These are phyloP conservation scores for Parthenolecanium corni DNA, from an alignment of 2,888 invertebrate genomes.

Conservation along the genomic window DNA sequence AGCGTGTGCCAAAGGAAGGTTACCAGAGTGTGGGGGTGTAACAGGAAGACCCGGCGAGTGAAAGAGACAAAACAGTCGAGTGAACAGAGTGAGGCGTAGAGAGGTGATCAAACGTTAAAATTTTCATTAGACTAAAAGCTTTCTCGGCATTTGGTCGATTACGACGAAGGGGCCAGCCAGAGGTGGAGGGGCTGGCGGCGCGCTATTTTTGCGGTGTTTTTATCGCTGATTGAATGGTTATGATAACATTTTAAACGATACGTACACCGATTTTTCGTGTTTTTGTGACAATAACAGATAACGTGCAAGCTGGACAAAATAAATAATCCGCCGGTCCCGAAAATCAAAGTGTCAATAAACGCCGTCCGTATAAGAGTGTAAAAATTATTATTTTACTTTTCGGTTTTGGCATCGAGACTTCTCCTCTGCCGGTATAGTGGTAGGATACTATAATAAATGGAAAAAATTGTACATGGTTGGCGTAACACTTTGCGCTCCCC, in stretches of 20 bases:
- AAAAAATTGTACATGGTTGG: too few species aligned
- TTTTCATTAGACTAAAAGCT: slow-evolving; percentile 26
- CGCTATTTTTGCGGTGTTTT: slow-evolving; percentile 10
- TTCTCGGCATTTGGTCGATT: slow-evolving; percentile 4
- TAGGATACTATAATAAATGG: too few species aligned
- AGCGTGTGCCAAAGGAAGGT: too few species aligned
- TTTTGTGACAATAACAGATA: slow-evolving; percentile 28
- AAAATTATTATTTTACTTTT: too few species aligned
- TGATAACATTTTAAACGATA: slow-evolving; percentile 28
- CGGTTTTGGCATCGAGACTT: too few species aligned
- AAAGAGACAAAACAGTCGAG: not conserved
- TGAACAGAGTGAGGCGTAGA: not conserved
- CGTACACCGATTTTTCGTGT: slow-evolving; percentile 14
- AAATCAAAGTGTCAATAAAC: slow-evolving; percentile 6
- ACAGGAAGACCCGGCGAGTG: not conserved
- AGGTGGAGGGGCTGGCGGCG: not conserved
- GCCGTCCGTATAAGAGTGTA: too few species aligned
- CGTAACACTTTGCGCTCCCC: too few species aligned
- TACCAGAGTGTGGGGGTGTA: too few species aligned
- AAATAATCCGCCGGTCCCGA: slow-evolving; percentile 6
- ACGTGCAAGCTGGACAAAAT: slow-evolving; percentile 22
- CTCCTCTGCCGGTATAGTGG: too few species aligned
- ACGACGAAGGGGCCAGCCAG: not conserved
- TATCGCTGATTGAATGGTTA: slow-evolving; percentile 25
- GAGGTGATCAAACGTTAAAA: slow-evolving; percentile 22